Base-by-base conservation (phyloP, 2,797 vertebrate species). In the Sebastes paucispinis region DNA sequence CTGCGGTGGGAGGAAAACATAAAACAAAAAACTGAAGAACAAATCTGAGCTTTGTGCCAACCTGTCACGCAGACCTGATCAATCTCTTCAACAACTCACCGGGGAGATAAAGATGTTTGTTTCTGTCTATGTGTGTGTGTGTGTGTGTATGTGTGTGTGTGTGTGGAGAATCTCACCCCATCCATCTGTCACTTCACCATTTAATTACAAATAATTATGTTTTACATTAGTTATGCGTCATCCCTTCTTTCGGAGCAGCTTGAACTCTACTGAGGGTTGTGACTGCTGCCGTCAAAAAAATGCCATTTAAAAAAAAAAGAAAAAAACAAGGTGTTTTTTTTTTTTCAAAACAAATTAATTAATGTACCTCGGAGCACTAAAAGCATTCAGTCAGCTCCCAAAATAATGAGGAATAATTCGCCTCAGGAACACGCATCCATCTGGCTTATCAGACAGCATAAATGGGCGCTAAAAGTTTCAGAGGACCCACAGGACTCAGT, bases 391-490 rank as follows among this genome's bases (percentile, higher is more conserved):
- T 90, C 57, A 74, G 52, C 67, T 62, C 18, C 24, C 6, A 79
- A 81, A 50, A 88, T 89, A 91, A 90, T 88, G 81, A 90, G 64
- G 76, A 88, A 84, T 87, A 82, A 93, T 93, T 92, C 71, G 64
- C 71, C 64, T 80, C 81, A 57, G 82, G 68, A 83, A 80, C 57
- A 71, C 22, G 18, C 67, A 84, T 90, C 79, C 77, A 85, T 85
- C 86, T 91, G 86, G 69, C 63, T 64, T 55, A 63, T 47, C 47
- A 83, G 75, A 80, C 76, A 66, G 66, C 50, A 58, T 76, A 88
- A 91, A 87, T 85, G 78, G 57, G 69, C 34, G 36, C 79, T 87
- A 73, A 84, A 87, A 62, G 74, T 87, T 83, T 71, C 58, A 50
- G 43, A 47, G 36, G 75, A 69, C 81, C 32, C 70, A 47, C 4